Percentiles rank a stretch among this genome's conserved stretches.
Conservation (phyloP, 2,888 invertebrate genomes). For the Cryptophagus acutangulus region DNA sequence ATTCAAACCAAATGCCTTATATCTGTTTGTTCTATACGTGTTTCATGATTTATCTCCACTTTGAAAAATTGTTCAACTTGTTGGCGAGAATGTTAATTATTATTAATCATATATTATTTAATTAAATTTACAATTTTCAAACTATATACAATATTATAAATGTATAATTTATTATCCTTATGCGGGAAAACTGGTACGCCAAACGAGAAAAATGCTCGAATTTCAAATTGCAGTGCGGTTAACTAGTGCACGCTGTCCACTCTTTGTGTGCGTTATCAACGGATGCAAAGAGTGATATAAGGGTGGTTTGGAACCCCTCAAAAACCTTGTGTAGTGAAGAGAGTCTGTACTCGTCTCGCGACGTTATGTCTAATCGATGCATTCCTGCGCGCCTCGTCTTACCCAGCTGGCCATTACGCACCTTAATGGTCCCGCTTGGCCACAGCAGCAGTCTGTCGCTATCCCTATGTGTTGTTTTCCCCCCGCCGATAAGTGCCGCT, state of each 20-base stretch:
- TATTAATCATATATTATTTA: conserved; percentile 7
- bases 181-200: too few species aligned
- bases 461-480: conserved; percentile 28
- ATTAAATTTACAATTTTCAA: too few species aligned
- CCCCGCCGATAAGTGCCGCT: conserved; percentile 37
- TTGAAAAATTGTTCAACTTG: background rate
- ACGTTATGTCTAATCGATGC: conserved; percentile 65
- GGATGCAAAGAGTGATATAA: too few species aligned
- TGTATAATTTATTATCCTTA: too few species aligned
- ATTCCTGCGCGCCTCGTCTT: conserved; percentile 64
- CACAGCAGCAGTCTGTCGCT: conserved; percentile 45
- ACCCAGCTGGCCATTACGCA: conserved; percentile 67
- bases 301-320: too few species aligned
- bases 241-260: too few species aligned
- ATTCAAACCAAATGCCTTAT: conserved; percentile 10
- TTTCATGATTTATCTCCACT: background rate
- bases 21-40: conserved; percentile 2
- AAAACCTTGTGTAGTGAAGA: too few species aligned
- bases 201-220: too few species aligned
- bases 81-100: conserved; percentile 6
- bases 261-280: too few species aligned
- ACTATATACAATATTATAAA: too few species aligned
- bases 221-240: too few species aligned
- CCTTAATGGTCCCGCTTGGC: conserved; percentile 59
- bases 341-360: conserved; percentile 41